These are phyloP conservation scores for Callimorpha dominula DNA, from an alignment of 2,888 invertebrate genomes.

Conservation along the genomic window DNA sequence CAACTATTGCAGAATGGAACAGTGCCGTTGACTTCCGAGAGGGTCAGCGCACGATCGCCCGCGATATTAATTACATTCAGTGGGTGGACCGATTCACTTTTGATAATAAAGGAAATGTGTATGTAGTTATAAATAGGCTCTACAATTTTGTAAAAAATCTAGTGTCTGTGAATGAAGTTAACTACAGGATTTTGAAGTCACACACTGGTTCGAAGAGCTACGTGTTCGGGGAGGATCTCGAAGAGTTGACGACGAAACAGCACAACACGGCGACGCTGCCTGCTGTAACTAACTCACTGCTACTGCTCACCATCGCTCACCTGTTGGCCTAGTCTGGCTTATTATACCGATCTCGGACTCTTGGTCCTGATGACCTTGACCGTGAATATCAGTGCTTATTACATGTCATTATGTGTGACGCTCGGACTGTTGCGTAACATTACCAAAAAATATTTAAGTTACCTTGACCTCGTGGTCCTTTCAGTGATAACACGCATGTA, in stretches of 20 bases:
- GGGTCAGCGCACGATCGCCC: constrained; percentile 89
- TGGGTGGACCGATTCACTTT: constrained; percentile 92
- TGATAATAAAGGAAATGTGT: constrained; percentile 89
- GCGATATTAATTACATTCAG: constrained; percentile 89
- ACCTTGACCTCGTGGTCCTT: constrained; percentile 79
- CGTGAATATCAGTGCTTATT: constrained; percentile 61
- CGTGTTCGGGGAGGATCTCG: constrained; percentile 81
- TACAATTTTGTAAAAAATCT: constrained; percentile 89
- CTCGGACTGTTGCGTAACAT: constrained; percentile 77
- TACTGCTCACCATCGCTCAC: constrained; percentile 71
- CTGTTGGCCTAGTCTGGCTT: constrained; percentile 72
- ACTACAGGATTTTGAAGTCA: constrained; percentile 89
- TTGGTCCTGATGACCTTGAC: constrained; percentile 54
- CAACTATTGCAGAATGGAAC: constrained; percentile 91
- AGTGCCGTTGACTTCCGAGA: constrained; percentile 85
- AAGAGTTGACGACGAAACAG: constrained; percentile 49
- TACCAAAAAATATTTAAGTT: constrained; percentile 84
- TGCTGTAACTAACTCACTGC: constrained; percentile 66
- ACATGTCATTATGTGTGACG: constrained; percentile 59
- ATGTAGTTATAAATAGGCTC: constrained; percentile 89
- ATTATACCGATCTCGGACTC: constrained; percentile 47
- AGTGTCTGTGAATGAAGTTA: constrained; percentile 86
- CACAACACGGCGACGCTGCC: constrained; percentile 64
- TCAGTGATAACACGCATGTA: constrained; percentile 82
- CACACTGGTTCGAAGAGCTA: constrained; percentile 89